These are phyloP conservation scores for Phenacoccus solenopsis DNA, from an alignment of 1,140 invertebrate genomes.

Conservation along the genomic window DNA sequence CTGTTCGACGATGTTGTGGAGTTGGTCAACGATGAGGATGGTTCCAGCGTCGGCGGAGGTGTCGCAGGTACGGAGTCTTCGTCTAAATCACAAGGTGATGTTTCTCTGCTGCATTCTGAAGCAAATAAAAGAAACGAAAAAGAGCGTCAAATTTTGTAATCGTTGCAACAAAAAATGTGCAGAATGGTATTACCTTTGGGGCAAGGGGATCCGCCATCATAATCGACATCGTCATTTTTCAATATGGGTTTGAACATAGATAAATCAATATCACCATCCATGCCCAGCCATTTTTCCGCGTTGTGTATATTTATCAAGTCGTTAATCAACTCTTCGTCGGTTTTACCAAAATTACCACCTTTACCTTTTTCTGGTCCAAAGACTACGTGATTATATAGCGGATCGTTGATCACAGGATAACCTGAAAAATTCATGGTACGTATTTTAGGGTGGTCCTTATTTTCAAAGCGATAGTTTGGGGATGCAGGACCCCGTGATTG, in stretches of 20 bases:
- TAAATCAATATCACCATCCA: conserved; percentile 74
- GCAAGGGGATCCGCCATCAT: conserved; percentile 23
- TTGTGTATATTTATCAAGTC: conserved; percentile 85
- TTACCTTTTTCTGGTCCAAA: conserved; percentile 87
- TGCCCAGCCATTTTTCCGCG: conserved; percentile 83
- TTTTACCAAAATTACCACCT: conserved; percentile 79
- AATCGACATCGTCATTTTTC: conserved; percentile 44
- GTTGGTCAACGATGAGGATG: background rate
- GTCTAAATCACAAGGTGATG: conserved; percentile 42
- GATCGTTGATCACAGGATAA: conserved; percentile 93
- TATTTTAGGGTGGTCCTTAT: background rate
- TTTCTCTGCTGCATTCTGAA: conserved; percentile 36
- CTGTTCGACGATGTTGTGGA: background rate
- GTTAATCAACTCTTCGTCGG: conserved; percentile 75
- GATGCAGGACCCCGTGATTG: too few species aligned
- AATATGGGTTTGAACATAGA: conserved; percentile 56
- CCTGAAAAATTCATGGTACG: conserved; percentile 38
- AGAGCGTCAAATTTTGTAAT: background rate
- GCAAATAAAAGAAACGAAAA: background rate
- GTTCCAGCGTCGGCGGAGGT: background rate
- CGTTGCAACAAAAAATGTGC: background rate
- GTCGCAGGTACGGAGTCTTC: background rate
- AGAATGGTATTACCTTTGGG: background rate
- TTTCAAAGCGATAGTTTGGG: too few species aligned
- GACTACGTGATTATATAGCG: conserved; percentile 83